phyloP scores from a whole-genome alignment of 2,797 vertebrate species.

The Pangasius larnaudii region DNA sequence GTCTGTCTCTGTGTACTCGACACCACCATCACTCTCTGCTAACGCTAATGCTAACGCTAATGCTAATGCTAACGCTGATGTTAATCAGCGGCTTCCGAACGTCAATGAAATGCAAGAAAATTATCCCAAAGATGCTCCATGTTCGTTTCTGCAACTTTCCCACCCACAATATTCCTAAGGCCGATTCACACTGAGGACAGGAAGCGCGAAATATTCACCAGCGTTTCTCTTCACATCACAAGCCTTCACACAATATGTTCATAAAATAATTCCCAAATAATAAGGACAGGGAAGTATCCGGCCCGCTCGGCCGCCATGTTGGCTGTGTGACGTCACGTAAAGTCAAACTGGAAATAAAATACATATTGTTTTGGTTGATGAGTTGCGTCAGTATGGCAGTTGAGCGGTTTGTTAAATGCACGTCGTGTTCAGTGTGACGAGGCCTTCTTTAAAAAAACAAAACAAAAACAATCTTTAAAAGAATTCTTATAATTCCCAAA shows the following conservation, averaged over 20 bases:
- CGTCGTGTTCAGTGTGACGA: not conserved
- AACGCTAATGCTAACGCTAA: not conserved
- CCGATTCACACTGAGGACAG: not conserved
- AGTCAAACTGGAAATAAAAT: not conserved
- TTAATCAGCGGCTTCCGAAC: not conserved
- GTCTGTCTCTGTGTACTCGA: slow-evolving; percentile 30
- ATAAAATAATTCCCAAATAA: too few species aligned
- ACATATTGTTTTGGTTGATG: not conserved
- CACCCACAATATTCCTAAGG: not conserved
- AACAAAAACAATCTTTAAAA: not conserved
- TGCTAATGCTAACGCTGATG: not conserved
- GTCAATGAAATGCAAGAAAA: not conserved
- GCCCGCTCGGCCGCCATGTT: too few species aligned
- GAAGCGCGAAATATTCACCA: not conserved
- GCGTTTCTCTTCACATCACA: not conserved
- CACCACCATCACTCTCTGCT: not conserved
- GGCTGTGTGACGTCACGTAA: not conserved
- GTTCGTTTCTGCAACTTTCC: not conserved
- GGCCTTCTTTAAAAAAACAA: not conserved
- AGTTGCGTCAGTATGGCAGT: too few species aligned
- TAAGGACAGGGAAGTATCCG: too few species aligned
- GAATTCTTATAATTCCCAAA: not conserved
- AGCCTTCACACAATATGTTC: not conserved
- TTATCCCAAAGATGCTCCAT: too few species aligned
- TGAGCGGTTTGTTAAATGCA: not conserved